Conservation (phyloP, 2,888 invertebrate species). For the Didymodactylos carnosus region DNA sequence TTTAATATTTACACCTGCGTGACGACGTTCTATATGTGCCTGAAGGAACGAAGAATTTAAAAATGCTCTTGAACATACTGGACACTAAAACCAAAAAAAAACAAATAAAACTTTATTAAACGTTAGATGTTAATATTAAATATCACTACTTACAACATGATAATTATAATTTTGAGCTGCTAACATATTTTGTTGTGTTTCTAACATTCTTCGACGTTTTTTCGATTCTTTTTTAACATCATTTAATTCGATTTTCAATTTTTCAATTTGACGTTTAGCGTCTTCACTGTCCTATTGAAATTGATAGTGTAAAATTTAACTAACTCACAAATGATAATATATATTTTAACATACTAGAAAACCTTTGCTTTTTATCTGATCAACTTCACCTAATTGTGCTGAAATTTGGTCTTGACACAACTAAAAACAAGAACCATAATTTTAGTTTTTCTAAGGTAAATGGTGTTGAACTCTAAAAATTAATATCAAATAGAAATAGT, state of each 20-base stretch:
- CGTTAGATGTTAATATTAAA: too few species aligned
- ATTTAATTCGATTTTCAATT: slow-evolving; percentile 21
- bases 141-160: slow-evolving; percentile 22
- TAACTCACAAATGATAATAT: background rate
- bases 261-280: slow-evolving; percentile 15
- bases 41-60: slow-evolving; percentile 29
- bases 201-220: slow-evolving; percentile 31
- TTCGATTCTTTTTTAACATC: slow-evolving; percentile 32
- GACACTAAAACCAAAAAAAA: slow-evolving; percentile 23
- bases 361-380: background rate
- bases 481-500: too few species aligned
- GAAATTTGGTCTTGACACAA: background rate
- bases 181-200: slow-evolving; percentile 32
- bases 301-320: background rate
- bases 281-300: background rate
- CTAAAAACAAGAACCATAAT: too few species aligned
- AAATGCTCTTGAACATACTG: slow-evolving; percentile 32
- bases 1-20: slow-evolving; percentile 19
- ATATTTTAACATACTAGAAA: background rate
- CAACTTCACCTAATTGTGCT: background rate
- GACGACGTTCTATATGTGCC: slow-evolving; percentile 27
- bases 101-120: too few species aligned
- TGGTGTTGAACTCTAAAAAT: too few species aligned
- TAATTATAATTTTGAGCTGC: slow-evolving; percentile 27
- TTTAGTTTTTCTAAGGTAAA: too few species aligned